Percentiles rank a stretch among this genome's conserved stretches.
phyloP scores from a whole-genome alignment of 92 coral and sea anemone species.

The Paramuricea clavata region DNA sequence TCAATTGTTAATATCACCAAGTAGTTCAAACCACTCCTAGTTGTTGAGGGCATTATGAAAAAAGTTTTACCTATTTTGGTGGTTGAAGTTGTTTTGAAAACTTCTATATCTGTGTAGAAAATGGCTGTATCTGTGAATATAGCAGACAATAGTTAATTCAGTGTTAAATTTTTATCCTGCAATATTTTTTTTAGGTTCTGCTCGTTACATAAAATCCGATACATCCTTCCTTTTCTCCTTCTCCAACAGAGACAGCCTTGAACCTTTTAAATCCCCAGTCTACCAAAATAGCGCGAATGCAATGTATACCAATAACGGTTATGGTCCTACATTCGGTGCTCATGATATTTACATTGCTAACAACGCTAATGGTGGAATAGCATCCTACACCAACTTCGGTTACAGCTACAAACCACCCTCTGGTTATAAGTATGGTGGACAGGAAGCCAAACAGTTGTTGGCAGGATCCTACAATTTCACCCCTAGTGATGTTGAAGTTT shows the following conservation, averaged over 20 bases:
- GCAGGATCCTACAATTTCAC: neutral
- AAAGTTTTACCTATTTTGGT: no score
- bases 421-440: neutral
- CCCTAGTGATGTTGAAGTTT: slow-evolving; percentile 11
- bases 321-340: slow-evolving; percentile 2
- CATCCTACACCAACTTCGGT: neutral
- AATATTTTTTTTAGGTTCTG: no score
- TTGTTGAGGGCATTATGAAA: no score
- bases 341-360: slow-evolving; percentile 1
- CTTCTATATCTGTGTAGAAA: no score
- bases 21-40: no score
- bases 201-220: no score
- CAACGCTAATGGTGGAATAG: neutral
- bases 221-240: neutral
- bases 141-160: no score
- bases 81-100: no score
- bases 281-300: neutral
- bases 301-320: neutral
- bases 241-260: neutral
- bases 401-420: neutral
- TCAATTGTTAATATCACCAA: no score
- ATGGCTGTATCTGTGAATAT: no score
- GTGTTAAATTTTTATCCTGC: no score
- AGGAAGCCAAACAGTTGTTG: neutral
- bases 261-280: neutral